Evolutionary conservation across 2,113 vertebrate species (phyloP).

Genomic region (Hippopotamus amphibius): DNA sequence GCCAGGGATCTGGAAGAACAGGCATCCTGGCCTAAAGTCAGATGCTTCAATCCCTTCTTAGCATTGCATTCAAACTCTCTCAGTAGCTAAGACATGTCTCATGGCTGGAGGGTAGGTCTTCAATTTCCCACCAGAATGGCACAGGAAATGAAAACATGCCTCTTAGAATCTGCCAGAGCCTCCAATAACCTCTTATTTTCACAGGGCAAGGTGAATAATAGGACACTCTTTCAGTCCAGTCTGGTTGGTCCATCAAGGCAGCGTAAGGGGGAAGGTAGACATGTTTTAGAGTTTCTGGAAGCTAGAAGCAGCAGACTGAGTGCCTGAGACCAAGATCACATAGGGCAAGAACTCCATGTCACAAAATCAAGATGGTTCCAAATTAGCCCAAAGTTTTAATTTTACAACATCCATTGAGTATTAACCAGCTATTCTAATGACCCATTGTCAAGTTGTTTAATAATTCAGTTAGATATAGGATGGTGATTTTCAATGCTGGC

Average conservation of each 20-base stretch:
- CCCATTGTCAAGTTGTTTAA: conserved; percentile 30
- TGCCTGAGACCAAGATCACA: background rate
- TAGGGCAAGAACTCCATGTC: background rate
- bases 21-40: background rate
- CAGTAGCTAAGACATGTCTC: background rate
- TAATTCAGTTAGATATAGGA: conserved; percentile 28
- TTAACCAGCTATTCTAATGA: background rate
- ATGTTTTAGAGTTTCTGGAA: background rate
- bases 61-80: background rate
- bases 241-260: background rate
- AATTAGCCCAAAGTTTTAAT: background rate
- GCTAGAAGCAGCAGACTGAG: background rate
- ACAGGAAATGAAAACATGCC: background rate
- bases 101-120: background rate
- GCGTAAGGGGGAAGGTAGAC: background rate
- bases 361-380: conserved; percentile 4
- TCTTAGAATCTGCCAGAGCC: background rate
- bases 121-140: background rate
- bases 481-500: background rate
- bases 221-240: background rate
- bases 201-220: background rate
- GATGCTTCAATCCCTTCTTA: background rate
- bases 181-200: background rate
- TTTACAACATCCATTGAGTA: background rate
- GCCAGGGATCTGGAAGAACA: background rate